Percentiles rank a stretch among this genome's conserved stretches.
Evolutionary conservation across 1,140 invertebrate genomes (phyloP).

Genomic region (Apis mellifera): Amel_HAv3.1 CM009938.2:2137501-2138000

Average conservation of each 20-base stretch:
- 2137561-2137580: too few relatives aligned
- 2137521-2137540: too few relatives aligned
- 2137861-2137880: not conserved
- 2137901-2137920: not conserved
- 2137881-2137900: not conserved
- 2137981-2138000: not conserved
- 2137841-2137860: not conserved
- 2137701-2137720: not conserved
- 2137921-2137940: not conserved
- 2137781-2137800: not conserved
- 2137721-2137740: constrained; percentile 1
- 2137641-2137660: too few relatives aligned
- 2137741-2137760: not conserved
- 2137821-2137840: not conserved
- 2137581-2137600: too few relatives aligned
- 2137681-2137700: not conserved
- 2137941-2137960: too few relatives aligned
- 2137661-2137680: not conserved
- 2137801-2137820: not conserved
- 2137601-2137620: too few relatives aligned
- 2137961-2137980: not conserved
- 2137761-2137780: not conserved
- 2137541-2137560: too few relatives aligned
- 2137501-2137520: too few relatives aligned
- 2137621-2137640: too few relatives aligned